Conservation (phyloP, 1,140 invertebrate genomes). For the Zaprionus inermis region DNA sequence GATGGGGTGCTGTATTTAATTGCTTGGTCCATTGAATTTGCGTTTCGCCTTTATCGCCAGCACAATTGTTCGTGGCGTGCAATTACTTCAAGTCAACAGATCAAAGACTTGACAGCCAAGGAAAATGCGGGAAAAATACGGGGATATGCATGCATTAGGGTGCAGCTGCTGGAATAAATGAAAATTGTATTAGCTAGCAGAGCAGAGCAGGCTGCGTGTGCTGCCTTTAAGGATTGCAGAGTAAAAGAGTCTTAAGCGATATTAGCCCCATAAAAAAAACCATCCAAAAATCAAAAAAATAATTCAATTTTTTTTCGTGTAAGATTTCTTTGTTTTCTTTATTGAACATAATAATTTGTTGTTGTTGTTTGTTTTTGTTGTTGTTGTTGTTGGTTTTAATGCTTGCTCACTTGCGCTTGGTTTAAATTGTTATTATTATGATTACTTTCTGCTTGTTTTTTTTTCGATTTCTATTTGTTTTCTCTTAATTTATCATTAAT, state of each 20-base stretch:
- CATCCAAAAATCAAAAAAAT: conserved; percentile 1
- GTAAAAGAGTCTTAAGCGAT: not conserved
- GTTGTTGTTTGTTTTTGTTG: conserved; percentile 40
- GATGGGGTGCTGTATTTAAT: conserved; percentile 24
- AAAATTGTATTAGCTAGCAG: not conserved
- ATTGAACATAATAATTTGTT: conserved; percentile 81
- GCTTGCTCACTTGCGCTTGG: conserved; percentile 75
- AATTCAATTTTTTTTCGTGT: conserved; percentile 40
- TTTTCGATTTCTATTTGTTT: conserved; percentile 6
- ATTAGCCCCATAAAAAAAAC: too few species aligned
- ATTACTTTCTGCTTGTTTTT: conserved; percentile 22
- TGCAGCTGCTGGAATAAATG: conserved; percentile 7
- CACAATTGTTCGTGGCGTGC: conserved; percentile 72
- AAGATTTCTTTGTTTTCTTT: conserved; percentile 79
- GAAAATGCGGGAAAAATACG: not conserved
- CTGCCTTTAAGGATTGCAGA: not conserved
- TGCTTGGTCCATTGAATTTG: conserved; percentile 42
- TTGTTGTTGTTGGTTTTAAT: conserved; percentile 70
- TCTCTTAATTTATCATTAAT: conserved; percentile 69
- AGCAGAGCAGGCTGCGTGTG: not conserved
- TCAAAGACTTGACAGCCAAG: conserved; percentile 42
- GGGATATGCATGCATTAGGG: not conserved
- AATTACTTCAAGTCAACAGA: conserved; percentile 66
- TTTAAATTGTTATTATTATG: conserved; percentile 45
- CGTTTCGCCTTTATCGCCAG: conserved; percentile 29